Evolutionary conservation across 2,113 vertebrate species (phyloP), one percentile per base, ranked within the genome.

Genomic region (Brachyistius frenatus): DNA sequence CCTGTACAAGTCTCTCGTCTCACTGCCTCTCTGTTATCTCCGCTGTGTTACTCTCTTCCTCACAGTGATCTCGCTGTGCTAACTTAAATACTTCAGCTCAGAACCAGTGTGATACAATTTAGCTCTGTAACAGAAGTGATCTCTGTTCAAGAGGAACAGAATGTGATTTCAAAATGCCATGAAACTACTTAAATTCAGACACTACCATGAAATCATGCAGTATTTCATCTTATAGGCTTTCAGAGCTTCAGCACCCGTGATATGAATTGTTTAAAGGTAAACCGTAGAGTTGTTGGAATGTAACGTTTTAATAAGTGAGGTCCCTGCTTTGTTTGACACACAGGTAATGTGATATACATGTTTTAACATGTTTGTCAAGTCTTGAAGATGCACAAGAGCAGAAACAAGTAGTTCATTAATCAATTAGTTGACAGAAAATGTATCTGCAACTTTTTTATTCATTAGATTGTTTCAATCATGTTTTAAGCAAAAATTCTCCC

Each of bases 31-130:
- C 32, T n/a, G 53, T 52, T 67, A 3, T 62, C 35, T 76, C 31
- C 15, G 1, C 32, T 60, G 31, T 55, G 23, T 58, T 78, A 16
- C 16, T 41, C 44, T 56, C 16, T 8, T 5, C 4, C 5, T 14
- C 63, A 74, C 41, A 35, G 54, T 60, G 60, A 11, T 7, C 61
- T 79, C 54, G 41, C 33, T 71, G 32, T 69, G 49, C 23, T 56
- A 44, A 47, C 10, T n/a, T 58, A 64, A 5, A 72, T 15, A 33
- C 33, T 46, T 46, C 4, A 32, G 31, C 23, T 53, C 64, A 23
- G 9, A 78, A 23, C 60, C 54, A 33, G 44, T 58, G 5, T 66
- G 60, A 60, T 72, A 53, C 71, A 49, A 23, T 74, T 82, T 8
- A 76, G 15, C 47, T 63, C 54, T 60, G 13, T 32, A 16, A 39